Evolutionary conservation across 2,113 vertebrate genomes (phyloP), one percentile per base, ranked within the genome.

Genomic region (Mixornis gularis): DNA sequence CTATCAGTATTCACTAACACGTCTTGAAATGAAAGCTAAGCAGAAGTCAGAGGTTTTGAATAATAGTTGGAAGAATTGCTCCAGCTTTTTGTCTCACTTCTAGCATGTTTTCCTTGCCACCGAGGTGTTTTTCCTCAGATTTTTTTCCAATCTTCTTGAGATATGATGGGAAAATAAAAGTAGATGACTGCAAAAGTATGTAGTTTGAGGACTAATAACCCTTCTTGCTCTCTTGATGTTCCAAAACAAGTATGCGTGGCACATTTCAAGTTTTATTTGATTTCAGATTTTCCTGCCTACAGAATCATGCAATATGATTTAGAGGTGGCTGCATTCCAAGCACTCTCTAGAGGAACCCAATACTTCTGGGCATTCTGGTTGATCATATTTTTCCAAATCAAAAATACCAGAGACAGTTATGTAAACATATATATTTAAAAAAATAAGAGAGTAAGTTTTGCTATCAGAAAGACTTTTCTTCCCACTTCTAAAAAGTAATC

Each of bases 101-200:
- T 62, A 53, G 38, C 4, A 55, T 59, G 15, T 60, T 46, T 62
- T 9, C 13, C 18, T 30, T 69, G 43, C 5, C 26, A 70, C 7
- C 36, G 12, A 6, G 3, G 0, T 27, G 1, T 5, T 63, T 55
- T 46, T 13, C 20, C 24, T 30, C 12, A 21, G 1, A 4, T 71
- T 79, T 73, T 65, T 83, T n/a, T 6, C 29, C 69, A 58, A 77
- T 26, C 12, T 55, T 40, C 38, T 10, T 59, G 30, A 69, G 4
- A 85, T 83, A 60, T n/a, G 9, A 19, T 59, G 24, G 40, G 32
- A 80, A 86, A 91, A 73, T 30, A 63, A 68, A 82, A 79, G 13
- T 9, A 70, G 26, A 66, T 63, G 60, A 40, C 32, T 65, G n/a
- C 18, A 89, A 90, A 90, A 84, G n/a, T 77, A 49, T 0, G 7